Evolutionary conservation across 2,797 vertebrate genomes (phyloP), one percentile per base, ranked within the genome.

Genomic region (Syngnathus acus): DNA sequence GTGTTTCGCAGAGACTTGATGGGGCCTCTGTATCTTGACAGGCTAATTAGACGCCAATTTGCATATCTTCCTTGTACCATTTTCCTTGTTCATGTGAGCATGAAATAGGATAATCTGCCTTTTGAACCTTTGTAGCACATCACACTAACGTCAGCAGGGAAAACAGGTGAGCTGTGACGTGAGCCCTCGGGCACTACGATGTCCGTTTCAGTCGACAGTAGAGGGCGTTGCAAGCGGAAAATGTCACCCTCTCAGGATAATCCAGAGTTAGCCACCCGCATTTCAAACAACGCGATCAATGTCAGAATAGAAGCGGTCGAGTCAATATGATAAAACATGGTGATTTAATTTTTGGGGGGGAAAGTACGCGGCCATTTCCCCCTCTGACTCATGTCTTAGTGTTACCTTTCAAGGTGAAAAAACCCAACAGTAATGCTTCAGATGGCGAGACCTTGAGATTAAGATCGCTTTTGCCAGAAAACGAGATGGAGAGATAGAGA

Each of bases 41-140:
- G 88, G 84, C 86, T 87, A 90, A 91, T 92, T 92, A 92, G 86
- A 85, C 69, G 66, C 68, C 65, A 76, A 91, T 92, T 90, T 91
- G 86, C 89, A 91, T 91, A 89, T 90, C 86, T 82, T 79, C 79
- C 72, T 75, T 47, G 70, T 82, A 85, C 77, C 82, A 87, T 90
- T 90, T 85, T 78, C 79, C 76, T 83, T 87, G 88, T 85, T 89
- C 88, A 80, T 68, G 70, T 73, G 77, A 84, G 82, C 87, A 87
- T 88, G 82, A 91, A 91, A 91, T 82, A 79, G 78, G 83, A 81
- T 86, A 84, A 89, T 89, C 83, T 85, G 75, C 62, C 74, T 72
- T 78, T 80, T 78, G 73, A 81, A 87, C 84, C 84, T 76, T 77
- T 81, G 77, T 79, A 75, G 40, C 63, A 84, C 83, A 82, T 82